Evolutionary conservation across 2,113 vertebrate genomes (phyloP).

Genomic region (Australoheros scitulus): DNA sequence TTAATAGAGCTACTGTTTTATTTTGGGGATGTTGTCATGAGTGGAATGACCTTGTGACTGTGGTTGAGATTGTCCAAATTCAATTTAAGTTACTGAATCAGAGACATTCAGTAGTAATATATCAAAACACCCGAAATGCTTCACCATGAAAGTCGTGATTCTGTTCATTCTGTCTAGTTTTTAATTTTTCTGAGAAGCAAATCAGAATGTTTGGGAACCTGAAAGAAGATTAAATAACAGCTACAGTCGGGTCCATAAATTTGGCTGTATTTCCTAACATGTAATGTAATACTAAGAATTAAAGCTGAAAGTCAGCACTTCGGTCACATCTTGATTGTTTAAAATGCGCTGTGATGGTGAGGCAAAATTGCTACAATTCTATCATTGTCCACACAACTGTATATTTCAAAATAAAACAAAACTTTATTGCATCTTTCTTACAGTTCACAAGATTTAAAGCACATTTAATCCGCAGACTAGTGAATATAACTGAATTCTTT

Average conservation of each 20-base stretch:
- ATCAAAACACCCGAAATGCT: conserved; percentile 18
- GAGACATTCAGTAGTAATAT: conserved; percentile 3
- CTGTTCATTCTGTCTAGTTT: neutral
- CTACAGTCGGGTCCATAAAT: accelerated
- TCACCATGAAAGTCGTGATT: neutral
- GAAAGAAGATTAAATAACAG: neutral
- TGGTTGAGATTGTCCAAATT: conserved; percentile 45
- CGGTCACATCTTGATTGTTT: neutral
- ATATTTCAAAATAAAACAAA: neutral
- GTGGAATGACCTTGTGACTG: conserved; percentile 49
- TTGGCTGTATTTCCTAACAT: neutral
- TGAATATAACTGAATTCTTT: neutral
- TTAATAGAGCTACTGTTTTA: conserved; percentile 25
- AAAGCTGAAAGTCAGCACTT: neutral
- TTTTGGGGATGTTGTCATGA: conserved; percentile 43
- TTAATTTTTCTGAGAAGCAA: neutral
- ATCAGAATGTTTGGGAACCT: neutral
- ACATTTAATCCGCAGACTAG: accelerated
- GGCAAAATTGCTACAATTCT: neutral
- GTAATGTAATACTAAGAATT: neutral
- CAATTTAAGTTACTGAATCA: conserved; percentile 40
- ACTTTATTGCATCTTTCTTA: neutral
- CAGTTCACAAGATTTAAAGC: neutral
- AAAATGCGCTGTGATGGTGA: neutral
- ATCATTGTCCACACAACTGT: neutral